Conservation (phyloP, 2,113 vertebrate species). For the Cyanocitta stelleri region DNA sequence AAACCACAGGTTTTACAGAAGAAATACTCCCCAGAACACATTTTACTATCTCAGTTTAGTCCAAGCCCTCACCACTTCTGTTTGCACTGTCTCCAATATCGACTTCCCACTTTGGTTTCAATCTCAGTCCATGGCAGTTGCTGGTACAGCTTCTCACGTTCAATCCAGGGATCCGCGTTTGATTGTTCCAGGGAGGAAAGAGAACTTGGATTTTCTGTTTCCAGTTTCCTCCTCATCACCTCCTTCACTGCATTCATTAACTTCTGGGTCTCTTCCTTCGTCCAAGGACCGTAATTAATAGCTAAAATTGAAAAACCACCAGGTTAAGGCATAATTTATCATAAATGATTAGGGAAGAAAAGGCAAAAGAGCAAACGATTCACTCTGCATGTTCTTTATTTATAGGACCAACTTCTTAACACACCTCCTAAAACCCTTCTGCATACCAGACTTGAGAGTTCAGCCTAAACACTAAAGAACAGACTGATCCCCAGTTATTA, state of each 20-base stretch:
- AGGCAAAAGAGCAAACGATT: not conserved
- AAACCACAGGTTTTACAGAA: not conserved
- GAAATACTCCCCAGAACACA: not conserved
- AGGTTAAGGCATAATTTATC: not conserved
- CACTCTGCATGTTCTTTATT: not conserved
- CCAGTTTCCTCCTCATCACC: slow-evolving; percentile 35
- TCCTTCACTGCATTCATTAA: slow-evolving; percentile 65
- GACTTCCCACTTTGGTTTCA: slow-evolving; percentile 66
- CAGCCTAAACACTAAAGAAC: not conserved
- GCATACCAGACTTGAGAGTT: not conserved
- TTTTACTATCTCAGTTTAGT: not conserved
- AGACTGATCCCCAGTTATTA: not conserved
- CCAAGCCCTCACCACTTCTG: slow-evolving; percentile 71
- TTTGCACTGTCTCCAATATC: slow-evolving; percentile 76
- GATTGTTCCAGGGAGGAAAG: not conserved
- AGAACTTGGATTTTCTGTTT: not conserved
- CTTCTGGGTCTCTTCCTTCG: slow-evolving; percentile 50
- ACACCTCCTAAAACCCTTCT: not conserved
- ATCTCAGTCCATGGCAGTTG: slow-evolving; percentile 71
- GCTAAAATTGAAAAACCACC: slow-evolving; percentile 3
- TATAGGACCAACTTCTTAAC: not conserved
- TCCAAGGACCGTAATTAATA: slow-evolving; percentile 67
- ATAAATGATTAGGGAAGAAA: not conserved
- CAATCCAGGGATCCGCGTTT: not conserved
- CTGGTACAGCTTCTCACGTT: slow-evolving; percentile 45